Conservation (phyloP, 2,888 invertebrate species). For the Macrophya annulata region DNA sequence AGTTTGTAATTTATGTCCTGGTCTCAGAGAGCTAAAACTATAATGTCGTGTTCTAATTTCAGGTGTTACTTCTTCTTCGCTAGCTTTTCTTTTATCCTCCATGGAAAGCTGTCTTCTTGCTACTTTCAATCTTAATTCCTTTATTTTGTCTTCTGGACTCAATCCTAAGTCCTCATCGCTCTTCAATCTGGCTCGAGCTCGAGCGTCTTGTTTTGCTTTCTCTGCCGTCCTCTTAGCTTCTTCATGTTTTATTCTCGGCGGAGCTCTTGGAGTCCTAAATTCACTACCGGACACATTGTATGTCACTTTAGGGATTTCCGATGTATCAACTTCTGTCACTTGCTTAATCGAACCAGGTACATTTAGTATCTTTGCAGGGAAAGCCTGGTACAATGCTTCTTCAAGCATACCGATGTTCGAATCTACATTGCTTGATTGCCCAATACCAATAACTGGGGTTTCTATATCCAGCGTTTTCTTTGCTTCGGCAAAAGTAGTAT, state of each 20-base stretch:
- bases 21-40: constrained; percentile 66
- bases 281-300: constrained; percentile 63
- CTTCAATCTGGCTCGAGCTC: constrained; percentile 85
- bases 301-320: neutral
- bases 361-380: neutral
- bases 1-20: constrained; percentile 70
- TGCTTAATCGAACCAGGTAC: constrained; percentile 8
- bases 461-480: constrained; percentile 65
- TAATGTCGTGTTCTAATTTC: constrained; percentile 68
- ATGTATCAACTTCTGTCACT: neutral
- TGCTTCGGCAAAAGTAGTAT: constrained; percentile 70
- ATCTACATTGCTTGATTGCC: neutral
- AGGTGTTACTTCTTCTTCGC: constrained; percentile 61
- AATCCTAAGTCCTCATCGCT: constrained; percentile 88
- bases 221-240: constrained; percentile 81
- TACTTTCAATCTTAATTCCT: constrained; percentile 81
- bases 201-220: constrained; percentile 84
- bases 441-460: constrained; percentile 56
- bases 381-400: neutral
- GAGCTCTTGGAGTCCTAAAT: constrained; percentile 81
- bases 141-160: constrained; percentile 86
- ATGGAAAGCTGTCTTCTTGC: constrained; percentile 73
- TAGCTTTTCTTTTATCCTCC: constrained; percentile 70
- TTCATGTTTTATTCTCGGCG: constrained; percentile 80
- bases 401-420: neutral